Evolutionary conservation across 2,797 vertebrate species (phyloP), one percentile per base, ranked within the genome.

Genomic region (Hippoglossus hippoglossus): DNA sequence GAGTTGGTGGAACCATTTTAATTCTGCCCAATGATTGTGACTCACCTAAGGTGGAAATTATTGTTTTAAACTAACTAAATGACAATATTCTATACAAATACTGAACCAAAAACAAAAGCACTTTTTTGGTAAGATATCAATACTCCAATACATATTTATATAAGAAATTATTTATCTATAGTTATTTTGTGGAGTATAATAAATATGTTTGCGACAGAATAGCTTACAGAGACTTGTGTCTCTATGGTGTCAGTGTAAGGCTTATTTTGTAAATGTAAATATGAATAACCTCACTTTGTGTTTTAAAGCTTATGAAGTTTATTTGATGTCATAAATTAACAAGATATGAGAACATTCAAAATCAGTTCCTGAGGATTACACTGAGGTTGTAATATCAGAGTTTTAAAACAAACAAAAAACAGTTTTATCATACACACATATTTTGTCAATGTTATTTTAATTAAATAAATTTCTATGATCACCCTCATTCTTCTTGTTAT

Each of bases 31-130:
- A 59, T 62, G 12, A 62, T 28, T 51, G 8, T 58, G 56, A 53
- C 39, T 22, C 36, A 16, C 41, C 8, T 56, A n/a, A 10, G 54
- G 59, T 7, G 2, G 31, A 50, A 73, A 51, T 28, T 1, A 19
- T 46, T 19, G 5, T 19, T 58, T 79, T 58, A 28, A 67, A 25
- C 77, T 36, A 63, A 4, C 22, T 54, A 21, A 79, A 73, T 36
- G 72, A 60, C 51, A 67, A 68, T 21, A 21, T 16, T 6, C 13
- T 63, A 68, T 71, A 58, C 21, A 67, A 46, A 46, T 36, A 18
- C 76, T 44, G 62, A 82, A 90, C 67, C 63, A 88, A 91, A 91
- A 77, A 80, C 87, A 93, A 89, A 78, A 89, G 72, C 63, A 58
- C 64, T 83, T 82, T 67, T 75, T 26, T 34, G 52, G 21, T 64